Base-by-base conservation (phyloP, 2,113 vertebrate species). In the Connochaetes taurinus region DNA sequence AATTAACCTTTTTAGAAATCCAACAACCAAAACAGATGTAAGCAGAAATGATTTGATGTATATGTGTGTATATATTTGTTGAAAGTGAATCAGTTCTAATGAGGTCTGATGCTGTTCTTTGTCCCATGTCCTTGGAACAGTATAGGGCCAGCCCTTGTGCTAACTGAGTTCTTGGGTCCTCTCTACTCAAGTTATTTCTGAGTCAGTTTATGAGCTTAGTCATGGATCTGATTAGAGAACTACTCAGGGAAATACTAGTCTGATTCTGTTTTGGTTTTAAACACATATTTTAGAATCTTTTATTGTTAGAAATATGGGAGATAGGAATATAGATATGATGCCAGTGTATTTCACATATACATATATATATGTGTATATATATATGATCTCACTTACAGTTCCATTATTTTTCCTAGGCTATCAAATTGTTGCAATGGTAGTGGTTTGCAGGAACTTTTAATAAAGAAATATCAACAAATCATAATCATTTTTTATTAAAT, bases 351-450 rank as follows among this genome's bases (percentile, higher is more conserved):
- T 81, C 29, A 21, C 2, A 11, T 50, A 33, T 50, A 7, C 45
- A 80, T 31, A 17, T 80, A 29, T 78, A 0, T 31, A 0, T 76
- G 8, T 78, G 2, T 50, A 2, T 57, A 3, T 57, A 23, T 40
- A 25, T 78, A 2, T 19, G 3, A 82, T 53, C 25, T 84, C 62
- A 58, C 33, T 58, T 50, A 7, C 33, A 60, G 7, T 52, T 74
- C 43, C 47, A 3, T 90, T 15, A 14, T 82, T 82, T 82, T n/a
- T 50, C 40, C 33, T 83, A 84, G 43, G 31, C 9, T 74, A 74
- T 23, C 13, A 64, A n/a, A 53, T 52, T 57, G 5, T 67, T 55
- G 23, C 62, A 83, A 14, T 71, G 23, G 31, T 50, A 74, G 74
- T 50, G 87, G 33, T 16, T 67, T 57, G 25, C 15, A 15, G 6